Percentiles rank a stretch among this genome's conserved stretches.
These are phyloP conservation scores for Erythrolamprus reginae DNA, from an alignment of 2,113 vertebrate genomes.

Conservation along the genomic window DNA sequence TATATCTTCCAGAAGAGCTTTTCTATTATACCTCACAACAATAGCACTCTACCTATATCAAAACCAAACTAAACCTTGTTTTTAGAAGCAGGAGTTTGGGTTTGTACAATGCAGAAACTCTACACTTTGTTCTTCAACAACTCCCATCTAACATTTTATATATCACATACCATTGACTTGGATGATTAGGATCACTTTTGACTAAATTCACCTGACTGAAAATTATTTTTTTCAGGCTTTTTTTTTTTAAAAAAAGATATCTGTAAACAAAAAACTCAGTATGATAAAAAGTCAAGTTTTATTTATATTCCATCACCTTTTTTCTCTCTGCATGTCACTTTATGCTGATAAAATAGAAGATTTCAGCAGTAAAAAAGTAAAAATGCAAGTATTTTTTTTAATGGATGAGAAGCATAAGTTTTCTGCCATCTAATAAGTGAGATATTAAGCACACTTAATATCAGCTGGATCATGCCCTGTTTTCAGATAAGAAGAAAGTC, in stretches of 20 bases:
- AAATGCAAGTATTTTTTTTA: neutral
- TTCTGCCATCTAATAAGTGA: neutral
- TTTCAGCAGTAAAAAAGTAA: neutral
- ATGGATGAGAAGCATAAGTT: too few species aligned
- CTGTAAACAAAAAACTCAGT: neutral
- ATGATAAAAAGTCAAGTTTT: neutral
- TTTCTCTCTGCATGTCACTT: neutral
- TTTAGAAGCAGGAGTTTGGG: conserved; percentile 13
- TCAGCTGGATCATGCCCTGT: neutral
- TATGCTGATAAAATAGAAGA: neutral
- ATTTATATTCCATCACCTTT: neutral
- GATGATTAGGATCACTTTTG: neutral
- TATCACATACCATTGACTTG: neutral
- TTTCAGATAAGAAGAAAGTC: neutral
- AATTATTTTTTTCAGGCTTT: neutral
- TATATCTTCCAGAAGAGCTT: neutral
- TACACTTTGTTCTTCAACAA: neutral
- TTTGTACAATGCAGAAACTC: neutral
- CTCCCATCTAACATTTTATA: neutral
- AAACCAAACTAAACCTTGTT: neutral
- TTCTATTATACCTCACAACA: neutral
- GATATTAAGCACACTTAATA: neutral
- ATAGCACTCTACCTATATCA: neutral
- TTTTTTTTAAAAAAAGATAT: neutral
- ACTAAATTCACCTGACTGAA: neutral